Evolutionary conservation across 2,888 invertebrate species (phyloP).

Genomic region (Timandra comae): DNA sequence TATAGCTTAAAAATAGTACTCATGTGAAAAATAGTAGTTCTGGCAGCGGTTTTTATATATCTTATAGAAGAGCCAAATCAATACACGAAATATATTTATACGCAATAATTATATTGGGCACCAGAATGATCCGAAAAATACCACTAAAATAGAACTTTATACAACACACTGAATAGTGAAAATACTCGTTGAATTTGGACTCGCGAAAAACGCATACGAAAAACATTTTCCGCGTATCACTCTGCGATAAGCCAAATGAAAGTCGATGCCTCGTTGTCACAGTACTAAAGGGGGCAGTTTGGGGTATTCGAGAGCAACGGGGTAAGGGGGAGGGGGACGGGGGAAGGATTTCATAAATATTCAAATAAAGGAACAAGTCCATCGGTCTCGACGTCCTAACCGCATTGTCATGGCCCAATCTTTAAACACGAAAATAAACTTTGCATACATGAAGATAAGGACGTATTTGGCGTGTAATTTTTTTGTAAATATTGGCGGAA

Average conservation of each 20-base stretch:
- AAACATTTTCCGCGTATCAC: conserved; percentile 27
- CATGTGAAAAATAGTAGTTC: no score
- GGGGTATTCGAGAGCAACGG: not conserved
- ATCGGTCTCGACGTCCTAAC: conserved; percentile 32
- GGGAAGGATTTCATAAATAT: conserved; percentile 62
- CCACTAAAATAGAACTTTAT: no score
- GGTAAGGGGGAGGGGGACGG: conserved; percentile 17
- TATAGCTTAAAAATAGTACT: no score
- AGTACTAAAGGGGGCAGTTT: conserved; percentile 34
- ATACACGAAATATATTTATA: no score
- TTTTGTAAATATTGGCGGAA: no score
- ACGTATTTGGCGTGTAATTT: no score
- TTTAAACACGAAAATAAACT: not conserved
- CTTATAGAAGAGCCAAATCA: no score
- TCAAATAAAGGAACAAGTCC: conserved; percentile 56
- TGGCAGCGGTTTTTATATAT: no score
- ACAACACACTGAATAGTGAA: no score
- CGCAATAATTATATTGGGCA: no score
- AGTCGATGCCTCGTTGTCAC: conserved; percentile 42
- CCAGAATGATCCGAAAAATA: no score
- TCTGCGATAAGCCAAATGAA: conserved; percentile 42
- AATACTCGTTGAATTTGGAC: no score
- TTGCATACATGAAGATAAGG: not conserved
- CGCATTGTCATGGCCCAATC: conserved; percentile 5
- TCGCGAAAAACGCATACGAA: conserved; percentile 8